Percentiles rank a stretch among this genome's conserved stretches.
phyloP scores from a whole-genome alignment of 2,113 vertebrate species.

The Vimba vimba region DNA sequence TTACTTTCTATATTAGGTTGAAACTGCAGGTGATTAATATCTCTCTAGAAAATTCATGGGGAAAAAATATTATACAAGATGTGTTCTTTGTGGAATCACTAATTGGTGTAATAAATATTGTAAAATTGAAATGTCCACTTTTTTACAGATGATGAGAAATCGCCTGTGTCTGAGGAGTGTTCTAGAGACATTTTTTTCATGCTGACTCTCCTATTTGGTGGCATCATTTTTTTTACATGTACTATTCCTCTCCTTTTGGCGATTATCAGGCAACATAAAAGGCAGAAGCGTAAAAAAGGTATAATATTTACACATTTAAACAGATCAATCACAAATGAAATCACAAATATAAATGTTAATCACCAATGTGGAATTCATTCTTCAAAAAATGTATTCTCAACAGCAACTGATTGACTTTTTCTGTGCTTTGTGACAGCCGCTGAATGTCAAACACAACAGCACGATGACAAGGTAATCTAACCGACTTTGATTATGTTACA shows the following conservation, averaged over 20 bases:
- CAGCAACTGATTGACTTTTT: background rate
- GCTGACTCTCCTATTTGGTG: slow-evolving; percentile 1
- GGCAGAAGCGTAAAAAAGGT: background rate
- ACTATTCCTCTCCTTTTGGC: background rate
- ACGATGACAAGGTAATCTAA: background rate
- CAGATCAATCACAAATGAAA: background rate
- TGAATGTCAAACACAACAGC: background rate
- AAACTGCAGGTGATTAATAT: background rate
- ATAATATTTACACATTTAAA: background rate
- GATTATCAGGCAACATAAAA: slow-evolving; percentile 7
- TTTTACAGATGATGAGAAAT: background rate
- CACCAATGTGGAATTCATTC: background rate
- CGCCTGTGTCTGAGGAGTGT: background rate
- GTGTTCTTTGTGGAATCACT: background rate
- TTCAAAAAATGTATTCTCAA: background rate
- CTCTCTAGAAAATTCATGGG: background rate
- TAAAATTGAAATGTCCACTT: background rate
- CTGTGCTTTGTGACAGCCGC: background rate
- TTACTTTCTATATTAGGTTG: background rate
- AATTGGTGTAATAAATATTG: too few species aligned
- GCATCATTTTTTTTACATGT: background rate
- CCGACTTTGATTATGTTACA: background rate
- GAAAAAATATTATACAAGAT: background rate
- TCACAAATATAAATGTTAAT: background rate
- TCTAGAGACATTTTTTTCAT: background rate